A percentile compares a stretch with the other conserved stretches of the same genome.
Evolutionary conservation across 2,113 vertebrate genomes (phyloP).

Genomic region (Harpagus bidentatus): DNA sequence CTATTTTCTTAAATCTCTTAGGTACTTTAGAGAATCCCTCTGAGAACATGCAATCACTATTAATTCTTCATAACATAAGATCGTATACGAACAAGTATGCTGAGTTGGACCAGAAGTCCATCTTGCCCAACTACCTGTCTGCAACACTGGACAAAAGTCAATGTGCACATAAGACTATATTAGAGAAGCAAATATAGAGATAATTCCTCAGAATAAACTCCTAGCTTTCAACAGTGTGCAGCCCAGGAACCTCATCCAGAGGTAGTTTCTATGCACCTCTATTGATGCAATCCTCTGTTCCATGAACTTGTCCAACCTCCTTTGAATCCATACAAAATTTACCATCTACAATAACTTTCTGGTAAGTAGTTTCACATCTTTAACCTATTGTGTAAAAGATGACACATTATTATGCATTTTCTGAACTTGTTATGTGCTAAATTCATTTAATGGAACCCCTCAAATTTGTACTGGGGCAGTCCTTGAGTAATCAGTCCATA

Average conservation of each 20-base stretch:
- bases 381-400: neutral
- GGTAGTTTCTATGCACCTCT: neutral
- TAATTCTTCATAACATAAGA: neutral
- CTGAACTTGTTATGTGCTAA: neutral
- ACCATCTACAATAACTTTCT: neutral
- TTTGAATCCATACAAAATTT: neutral
- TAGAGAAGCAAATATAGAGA: neutral
- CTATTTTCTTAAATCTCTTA: neutral
- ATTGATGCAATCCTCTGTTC: neutral
- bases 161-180: neutral
- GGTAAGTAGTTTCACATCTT: neutral
- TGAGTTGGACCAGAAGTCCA: neutral
- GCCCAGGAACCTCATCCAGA: neutral
- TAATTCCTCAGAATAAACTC: neutral
- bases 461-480: neutral
- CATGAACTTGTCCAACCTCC: neutral
- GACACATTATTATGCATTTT: neutral
- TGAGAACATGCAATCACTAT: neutral
- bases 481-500: neutral
- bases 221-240: neutral
- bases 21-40: neutral
- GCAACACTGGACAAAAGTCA: neutral
- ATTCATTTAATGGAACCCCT: neutral
- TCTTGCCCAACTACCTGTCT: neutral
- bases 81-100: neutral